Conservation (phyloP, 2,888 invertebrate genomes). For the Neoaliturus tenellus region DNA sequence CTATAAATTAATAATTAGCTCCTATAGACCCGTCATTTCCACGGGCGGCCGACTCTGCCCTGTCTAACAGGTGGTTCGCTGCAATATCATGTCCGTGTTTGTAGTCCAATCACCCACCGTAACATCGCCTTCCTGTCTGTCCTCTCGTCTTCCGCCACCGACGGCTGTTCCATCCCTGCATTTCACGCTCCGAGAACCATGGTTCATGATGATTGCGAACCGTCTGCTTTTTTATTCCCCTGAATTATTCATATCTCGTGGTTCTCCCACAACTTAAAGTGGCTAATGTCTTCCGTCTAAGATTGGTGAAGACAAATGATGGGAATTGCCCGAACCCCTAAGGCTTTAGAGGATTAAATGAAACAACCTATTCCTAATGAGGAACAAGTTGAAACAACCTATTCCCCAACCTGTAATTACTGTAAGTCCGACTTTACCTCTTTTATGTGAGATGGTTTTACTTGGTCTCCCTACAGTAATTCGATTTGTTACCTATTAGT, state of each 20-base stretch:
- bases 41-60: background rate
- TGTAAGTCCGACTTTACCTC: too few species aligned
- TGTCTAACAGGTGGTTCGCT: background rate
- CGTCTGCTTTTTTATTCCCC: background rate
- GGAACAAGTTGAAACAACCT: too few species aligned
- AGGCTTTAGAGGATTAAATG: too few species aligned
- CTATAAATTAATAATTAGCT: too few species aligned
- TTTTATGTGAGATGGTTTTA: too few species aligned
- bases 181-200: background rate
- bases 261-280: background rate
- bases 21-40: background rate
- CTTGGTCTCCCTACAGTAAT: too few species aligned
- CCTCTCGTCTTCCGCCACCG: background rate
- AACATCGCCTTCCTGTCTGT: background rate
- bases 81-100: background rate
- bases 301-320: too few species aligned
- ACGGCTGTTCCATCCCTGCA: background rate
- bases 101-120: background rate
- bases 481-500: too few species aligned
- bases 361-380: too few species aligned
- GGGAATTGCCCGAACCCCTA: too few species aligned
- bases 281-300: too few species aligned
- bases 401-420: too few species aligned
- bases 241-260: slow-evolving; percentile 3
- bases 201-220: background rate